A percentile compares a stretch with the other conserved stretches of the same genome.
These are phyloP conservation scores for Antitype chi DNA, from an alignment of 2,888 invertebrate genomes.

Conservation along the genomic window DNA sequence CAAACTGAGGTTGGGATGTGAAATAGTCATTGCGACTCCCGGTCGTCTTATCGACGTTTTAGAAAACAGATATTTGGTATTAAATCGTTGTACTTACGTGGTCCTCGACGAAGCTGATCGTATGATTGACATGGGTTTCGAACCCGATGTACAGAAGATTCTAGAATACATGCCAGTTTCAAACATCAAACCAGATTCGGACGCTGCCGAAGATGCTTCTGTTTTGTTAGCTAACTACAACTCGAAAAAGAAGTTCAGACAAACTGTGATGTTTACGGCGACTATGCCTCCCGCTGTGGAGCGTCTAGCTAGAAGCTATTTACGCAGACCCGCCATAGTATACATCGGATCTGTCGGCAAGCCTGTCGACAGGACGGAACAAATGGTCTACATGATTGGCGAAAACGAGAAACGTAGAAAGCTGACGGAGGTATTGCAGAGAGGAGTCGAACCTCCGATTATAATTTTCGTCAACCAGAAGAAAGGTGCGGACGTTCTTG, in stretches of 20 bases:
- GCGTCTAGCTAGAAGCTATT: slow-evolving; percentile 97
- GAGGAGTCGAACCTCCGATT: slow-evolving; percentile 98
- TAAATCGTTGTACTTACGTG: slow-evolving; percentile 99
- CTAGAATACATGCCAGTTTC: slow-evolving; percentile 99
- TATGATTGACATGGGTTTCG: slow-evolving; percentile 99
- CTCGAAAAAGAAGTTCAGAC: slow-evolving; percentile 98
- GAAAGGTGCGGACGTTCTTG: slow-evolving; percentile 99
- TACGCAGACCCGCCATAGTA: slow-evolving; percentile 98
- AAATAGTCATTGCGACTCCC: slow-evolving; percentile 99
- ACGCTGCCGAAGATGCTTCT: slow-evolving; percentile 98
- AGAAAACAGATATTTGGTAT: slow-evolving; percentile 98
- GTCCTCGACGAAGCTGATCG: slow-evolving; percentile 99
- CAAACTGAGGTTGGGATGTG: slow-evolving; percentile 98
- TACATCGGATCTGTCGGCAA: slow-evolving; percentile 99
- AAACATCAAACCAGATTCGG: slow-evolving; percentile 99
- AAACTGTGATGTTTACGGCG: slow-evolving; percentile 99
- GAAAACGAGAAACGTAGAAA: slow-evolving; percentile 99
- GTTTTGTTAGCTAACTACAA: slow-evolving; percentile 98
- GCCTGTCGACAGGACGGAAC: slow-evolving; percentile 99
- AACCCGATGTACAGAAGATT: slow-evolving; percentile 99
- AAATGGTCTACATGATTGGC: slow-evolving; percentile 98
- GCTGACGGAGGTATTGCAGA: slow-evolving; percentile 96
- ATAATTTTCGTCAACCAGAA: slow-evolving; percentile 99
- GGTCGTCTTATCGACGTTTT: slow-evolving; percentile 99
- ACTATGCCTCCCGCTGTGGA: slow-evolving; percentile 99